phyloP scores from a whole-genome alignment of 1,140 invertebrate genomes.

The Philotrypesis tridentata region DNA sequence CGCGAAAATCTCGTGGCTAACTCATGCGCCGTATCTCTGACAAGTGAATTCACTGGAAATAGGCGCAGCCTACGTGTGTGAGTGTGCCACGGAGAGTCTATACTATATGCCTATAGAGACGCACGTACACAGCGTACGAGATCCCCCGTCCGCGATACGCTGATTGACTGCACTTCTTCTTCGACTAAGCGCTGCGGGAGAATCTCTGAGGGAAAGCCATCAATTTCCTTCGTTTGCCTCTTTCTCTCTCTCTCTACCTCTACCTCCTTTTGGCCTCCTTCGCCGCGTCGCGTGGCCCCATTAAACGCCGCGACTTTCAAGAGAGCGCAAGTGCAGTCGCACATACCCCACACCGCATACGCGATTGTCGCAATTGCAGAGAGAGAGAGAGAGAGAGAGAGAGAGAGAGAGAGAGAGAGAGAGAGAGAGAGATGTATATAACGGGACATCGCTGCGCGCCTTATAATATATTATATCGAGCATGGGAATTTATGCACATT shows the following conservation, averaged over 20 bases:
- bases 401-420: no score
- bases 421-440: no score
- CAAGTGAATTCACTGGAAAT: constrained; percentile 27
- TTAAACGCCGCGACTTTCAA: constrained; percentile 24
- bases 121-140: no score
- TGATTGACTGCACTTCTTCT: constrained; percentile 18
- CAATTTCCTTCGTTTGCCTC: constrained; percentile 7
- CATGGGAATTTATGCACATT: constrained; percentile 1
- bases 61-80: background rate
- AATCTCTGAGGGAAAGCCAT: constrained; percentile 26
- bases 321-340: background rate
- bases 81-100: no score
- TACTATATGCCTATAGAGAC: background rate
- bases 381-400: no score
- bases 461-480: background rate
- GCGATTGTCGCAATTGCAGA: constrained; percentile 4
- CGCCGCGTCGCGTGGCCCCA: background rate
- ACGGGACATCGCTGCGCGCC: background rate
- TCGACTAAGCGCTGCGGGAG: background rate
- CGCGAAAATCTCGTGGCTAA: constrained; percentile 27
- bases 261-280: constrained; percentile 15
- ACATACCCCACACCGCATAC: background rate
- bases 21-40: constrained; percentile 23
- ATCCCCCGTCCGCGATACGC: constrained; percentile 12
- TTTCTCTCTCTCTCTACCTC: no score